Evolutionary conservation across 2,888 invertebrate species (phyloP).

Genomic region (Melieria omissa): DNA sequence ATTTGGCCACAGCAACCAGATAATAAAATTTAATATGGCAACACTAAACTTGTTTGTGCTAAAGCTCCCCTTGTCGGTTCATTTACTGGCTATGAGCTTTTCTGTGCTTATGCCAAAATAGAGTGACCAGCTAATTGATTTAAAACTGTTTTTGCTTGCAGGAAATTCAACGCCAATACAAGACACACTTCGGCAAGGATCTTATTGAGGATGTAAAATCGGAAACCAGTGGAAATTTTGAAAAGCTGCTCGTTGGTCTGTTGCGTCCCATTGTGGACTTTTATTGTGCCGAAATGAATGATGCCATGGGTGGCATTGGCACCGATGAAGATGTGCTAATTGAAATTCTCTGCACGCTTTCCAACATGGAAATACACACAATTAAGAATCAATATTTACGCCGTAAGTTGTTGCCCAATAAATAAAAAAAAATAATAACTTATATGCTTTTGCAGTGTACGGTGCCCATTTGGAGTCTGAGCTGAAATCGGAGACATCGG

Average conservation of each 20-base stretch:
- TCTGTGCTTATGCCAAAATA: background rate
- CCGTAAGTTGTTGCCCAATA: conserved; percentile 70
- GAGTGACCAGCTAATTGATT: background rate
- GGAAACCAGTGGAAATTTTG: conserved; percentile 89
- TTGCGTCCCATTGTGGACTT: conserved; percentile 87
- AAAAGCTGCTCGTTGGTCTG: conserved; percentile 82
- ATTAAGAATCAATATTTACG: conserved; percentile 82
- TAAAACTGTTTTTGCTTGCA: conserved; percentile 27
- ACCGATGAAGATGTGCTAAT: conserved; percentile 88
- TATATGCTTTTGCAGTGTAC: conserved; percentile 72
- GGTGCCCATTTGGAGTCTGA: conserved; percentile 84
- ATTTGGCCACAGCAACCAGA: no score
- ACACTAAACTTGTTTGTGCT: no score
- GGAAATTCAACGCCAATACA: conserved; percentile 66
- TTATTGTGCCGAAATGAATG: conserved; percentile 82
- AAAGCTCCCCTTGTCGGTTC: background rate
- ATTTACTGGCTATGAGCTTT: background rate
- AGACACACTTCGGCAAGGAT: conserved; percentile 71
- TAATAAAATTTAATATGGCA: no score
- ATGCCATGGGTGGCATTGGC: conserved; percentile 85
- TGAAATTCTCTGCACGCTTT: conserved; percentile 88
- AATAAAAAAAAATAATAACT: background rate
- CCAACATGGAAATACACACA: conserved; percentile 84
- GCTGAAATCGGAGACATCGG: conserved; percentile 87
- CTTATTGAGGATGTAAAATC: conserved; percentile 86